phyloP scores from a whole-genome alignment of 2,797 vertebrate species.

The Oryzias dopingdopingensis region DNA sequence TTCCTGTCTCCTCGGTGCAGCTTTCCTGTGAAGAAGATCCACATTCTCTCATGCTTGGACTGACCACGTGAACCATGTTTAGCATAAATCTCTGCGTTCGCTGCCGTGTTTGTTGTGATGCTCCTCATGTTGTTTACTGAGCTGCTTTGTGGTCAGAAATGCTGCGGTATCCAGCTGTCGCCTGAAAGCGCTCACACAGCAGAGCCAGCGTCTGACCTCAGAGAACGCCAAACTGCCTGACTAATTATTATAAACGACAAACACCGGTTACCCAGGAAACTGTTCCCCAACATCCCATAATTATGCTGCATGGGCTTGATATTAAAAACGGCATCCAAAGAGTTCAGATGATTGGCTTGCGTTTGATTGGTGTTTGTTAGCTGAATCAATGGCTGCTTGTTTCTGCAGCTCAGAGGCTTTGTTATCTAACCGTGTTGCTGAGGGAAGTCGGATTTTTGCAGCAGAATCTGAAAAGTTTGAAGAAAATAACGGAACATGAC shows the following conservation, averaged over 20 bases:
- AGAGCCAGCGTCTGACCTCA: slow-evolving; percentile 19
- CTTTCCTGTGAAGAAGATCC: no score
- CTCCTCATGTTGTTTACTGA: slow-evolving; percentile 32
- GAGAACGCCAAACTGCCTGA: slow-evolving; percentile 22
- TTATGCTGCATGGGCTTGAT: slow-evolving; percentile 23
- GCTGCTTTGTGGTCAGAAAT: slow-evolving; percentile 29
- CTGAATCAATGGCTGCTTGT: neutral
- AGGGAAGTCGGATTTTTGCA: neutral
- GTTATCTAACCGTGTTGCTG: neutral
- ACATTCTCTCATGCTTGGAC: no score
- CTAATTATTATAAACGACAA: slow-evolving; percentile 61
- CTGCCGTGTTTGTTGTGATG: no score
- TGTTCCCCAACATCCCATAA: slow-evolving; percentile 57
- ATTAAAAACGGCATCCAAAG: slow-evolving; percentile 43
- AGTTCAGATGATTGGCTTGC: slow-evolving; percentile 35
- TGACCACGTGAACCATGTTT: no score
- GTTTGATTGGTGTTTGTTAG: slow-evolving; percentile 24
- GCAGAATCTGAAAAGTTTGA: no score
- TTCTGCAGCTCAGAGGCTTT: neutral
- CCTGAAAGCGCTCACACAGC: slow-evolving; percentile 29
- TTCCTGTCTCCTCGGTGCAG: no score
- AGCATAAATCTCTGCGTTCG: no score
- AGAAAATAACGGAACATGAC: no score
- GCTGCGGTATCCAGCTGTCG: slow-evolving; percentile 47
- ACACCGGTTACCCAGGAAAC: slow-evolving; percentile 48